phyloP scores from a whole-genome alignment of 1,140 invertebrate species.

The Leptoteleia sp. region DNA sequence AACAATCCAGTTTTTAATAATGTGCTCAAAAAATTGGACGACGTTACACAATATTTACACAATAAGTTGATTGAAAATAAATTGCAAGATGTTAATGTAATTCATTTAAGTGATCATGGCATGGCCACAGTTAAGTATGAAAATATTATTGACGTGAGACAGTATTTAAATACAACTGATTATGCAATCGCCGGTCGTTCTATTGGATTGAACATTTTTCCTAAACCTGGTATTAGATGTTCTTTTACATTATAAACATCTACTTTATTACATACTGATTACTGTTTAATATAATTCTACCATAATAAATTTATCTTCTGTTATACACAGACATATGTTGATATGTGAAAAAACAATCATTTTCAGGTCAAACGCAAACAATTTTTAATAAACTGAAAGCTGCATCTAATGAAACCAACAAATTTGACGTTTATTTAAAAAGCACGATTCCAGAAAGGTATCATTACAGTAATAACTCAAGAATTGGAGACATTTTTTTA shows the following conservation, averaged over 20 bases:
- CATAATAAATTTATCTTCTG: too few relatives aligned
- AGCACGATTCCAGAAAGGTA: conserved; percentile 82
- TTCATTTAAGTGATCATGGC: conserved; percentile 89
- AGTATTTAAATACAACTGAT: conserved; percentile 80
- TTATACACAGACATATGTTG: too few relatives aligned
- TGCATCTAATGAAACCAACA: conserved; percentile 72
- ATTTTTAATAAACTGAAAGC: conserved; percentile 62
- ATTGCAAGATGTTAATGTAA: conserved; percentile 84
- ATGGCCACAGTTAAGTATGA: conserved; percentile 83
- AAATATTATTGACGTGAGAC: conserved; percentile 83
- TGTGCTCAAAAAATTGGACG: conserved; percentile 82
- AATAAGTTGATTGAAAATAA: conserved; percentile 80
- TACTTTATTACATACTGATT: too few relatives aligned
- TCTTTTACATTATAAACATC: too few relatives aligned
- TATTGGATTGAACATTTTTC: conserved; percentile 82
- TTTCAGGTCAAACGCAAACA: too few relatives aligned
- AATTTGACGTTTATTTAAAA: conserved; percentile 83
- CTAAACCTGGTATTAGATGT: conserved; percentile 82
- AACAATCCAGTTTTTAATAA: conserved; percentile 78
- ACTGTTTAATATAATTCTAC: too few relatives aligned
- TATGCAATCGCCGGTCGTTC: conserved; percentile 80
- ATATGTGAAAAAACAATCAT: too few relatives aligned
- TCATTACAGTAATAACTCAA: conserved; percentile 83
- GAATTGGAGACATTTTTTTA: conserved; percentile 83
- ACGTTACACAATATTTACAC: conserved; percentile 83